phyloP scores from a whole-genome alignment of 2,797 vertebrate species.

The Cirrhinus molitorella region DNA sequence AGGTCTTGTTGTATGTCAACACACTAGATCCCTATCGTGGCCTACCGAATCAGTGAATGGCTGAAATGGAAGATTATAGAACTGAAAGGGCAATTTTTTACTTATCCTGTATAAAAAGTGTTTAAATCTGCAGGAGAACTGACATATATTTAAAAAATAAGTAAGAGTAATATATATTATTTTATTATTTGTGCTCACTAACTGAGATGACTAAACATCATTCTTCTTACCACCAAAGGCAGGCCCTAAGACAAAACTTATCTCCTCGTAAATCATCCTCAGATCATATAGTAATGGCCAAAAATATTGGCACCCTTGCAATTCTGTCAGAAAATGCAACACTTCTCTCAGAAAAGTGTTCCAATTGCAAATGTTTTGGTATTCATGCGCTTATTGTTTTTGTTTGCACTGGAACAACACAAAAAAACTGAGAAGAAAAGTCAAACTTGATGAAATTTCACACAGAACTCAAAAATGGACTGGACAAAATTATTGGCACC shows the following conservation, averaged over 20 bases:
- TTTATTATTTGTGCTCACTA: too few relatives aligned
- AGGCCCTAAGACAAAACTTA: not conserved
- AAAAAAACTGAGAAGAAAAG: too few relatives aligned
- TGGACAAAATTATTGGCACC: too few relatives aligned
- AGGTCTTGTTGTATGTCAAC: slow-evolving; percentile 2
- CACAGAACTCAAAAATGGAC: too few relatives aligned
- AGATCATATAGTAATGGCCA: not conserved
- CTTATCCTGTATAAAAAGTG: not conserved
- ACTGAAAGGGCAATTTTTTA: not conserved
- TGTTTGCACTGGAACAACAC: too few relatives aligned
- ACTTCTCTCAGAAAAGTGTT: too few relatives aligned
- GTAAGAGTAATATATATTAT: not conserved
- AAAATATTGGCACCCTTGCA: too few relatives aligned
- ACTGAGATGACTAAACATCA: not conserved
- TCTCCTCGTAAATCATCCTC: not conserved
- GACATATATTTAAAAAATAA: not conserved
- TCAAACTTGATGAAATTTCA: too few relatives aligned
- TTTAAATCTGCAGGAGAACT: not conserved
- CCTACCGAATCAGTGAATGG: not conserved
- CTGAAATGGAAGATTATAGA: not conserved
- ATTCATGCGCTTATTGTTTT: too few relatives aligned
- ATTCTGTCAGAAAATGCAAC: too few relatives aligned
- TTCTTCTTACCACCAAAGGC: not conserved
- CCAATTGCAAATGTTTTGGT: too few relatives aligned
- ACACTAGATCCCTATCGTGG: not conserved